A percentile compares a stretch with the other conserved stretches of the same genome.
Evolutionary conservation across 2,113 vertebrate species (phyloP).

Genomic region (Cyrtonyx montezumae): DNA sequence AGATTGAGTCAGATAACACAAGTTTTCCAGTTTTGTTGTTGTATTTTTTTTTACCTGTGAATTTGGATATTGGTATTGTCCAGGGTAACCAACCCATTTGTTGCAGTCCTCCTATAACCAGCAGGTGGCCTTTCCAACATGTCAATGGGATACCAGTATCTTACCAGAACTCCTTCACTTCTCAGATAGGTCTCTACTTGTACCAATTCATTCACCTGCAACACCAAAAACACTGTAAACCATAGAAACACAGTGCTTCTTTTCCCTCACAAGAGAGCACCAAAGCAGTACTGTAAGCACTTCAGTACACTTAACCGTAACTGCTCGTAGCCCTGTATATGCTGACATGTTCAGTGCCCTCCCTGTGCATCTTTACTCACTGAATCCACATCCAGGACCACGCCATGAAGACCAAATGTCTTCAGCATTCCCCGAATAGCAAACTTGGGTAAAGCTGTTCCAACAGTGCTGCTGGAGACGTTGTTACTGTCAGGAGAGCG

Average conservation of each 20-base stretch:
- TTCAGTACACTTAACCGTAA: not conserved
- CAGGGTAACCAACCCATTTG: constrained; percentile 92
- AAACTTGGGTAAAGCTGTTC: constrained; percentile 94
- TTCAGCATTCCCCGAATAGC: constrained; percentile 97
- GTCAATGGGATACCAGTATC: constrained; percentile 99
- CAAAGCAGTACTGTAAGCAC: not conserved
- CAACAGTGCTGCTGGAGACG: constrained; percentile 87
- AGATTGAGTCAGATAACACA: not conserved
- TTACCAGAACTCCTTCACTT: constrained; percentile 94
- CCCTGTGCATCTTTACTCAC: constrained; percentile 74
- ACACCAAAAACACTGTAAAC: not conserved
- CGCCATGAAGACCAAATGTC: constrained; percentile 94
- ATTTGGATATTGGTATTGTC: constrained; percentile 98
- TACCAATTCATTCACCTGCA: constrained; percentile 93
- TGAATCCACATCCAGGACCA: constrained; percentile 95
- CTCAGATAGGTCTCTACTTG: constrained; percentile 96
- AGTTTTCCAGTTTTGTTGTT: not conserved
- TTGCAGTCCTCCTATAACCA: constrained; percentile 93
- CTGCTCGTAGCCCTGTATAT: not conserved
- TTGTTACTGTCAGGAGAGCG: constrained; percentile 96
- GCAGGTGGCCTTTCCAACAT: constrained; percentile 95
- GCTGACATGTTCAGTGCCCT: not conserved
- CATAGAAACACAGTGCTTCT: fast-evolving
- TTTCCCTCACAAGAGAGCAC: not conserved
- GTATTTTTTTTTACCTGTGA: constrained; percentile 84